A percentile compares a stretch with the other conserved stretches of the same genome.
phyloP scores from a whole-genome alignment of 2,888 invertebrate genomes.

The Hydropsyche betteni region DNA sequence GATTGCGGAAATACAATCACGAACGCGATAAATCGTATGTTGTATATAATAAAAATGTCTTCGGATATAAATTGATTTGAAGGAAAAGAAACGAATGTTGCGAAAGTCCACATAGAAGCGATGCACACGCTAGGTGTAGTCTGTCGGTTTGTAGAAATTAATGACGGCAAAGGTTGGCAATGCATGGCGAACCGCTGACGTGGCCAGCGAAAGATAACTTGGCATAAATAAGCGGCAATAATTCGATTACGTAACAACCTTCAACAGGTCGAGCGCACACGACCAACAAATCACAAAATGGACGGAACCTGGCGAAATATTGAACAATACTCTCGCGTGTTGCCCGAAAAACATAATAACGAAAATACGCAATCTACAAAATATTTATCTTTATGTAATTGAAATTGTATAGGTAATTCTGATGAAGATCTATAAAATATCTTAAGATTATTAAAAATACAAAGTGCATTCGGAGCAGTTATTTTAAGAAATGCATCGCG shows the following conservation, averaged over 20 bases:
- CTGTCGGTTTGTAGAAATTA: background rate
- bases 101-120: background rate
- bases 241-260: slow-evolving; percentile 35
- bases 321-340: too few species aligned
- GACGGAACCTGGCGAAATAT: background rate
- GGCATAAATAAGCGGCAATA: slow-evolving; percentile 24
- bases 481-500: too few species aligned
- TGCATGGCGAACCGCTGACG: background rate
- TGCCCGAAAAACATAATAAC: too few species aligned
- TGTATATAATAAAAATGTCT: too few species aligned
- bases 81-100: too few species aligned
- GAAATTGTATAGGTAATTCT: background rate
- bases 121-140: background rate
- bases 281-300: slow-evolving; percentile 1
- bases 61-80: too few species aligned
- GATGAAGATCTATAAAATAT: background rate
- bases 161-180: slow-evolving; percentile 13
- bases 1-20: too few species aligned
- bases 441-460: background rate
- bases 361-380: background rate
- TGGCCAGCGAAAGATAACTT: slow-evolving; percentile 4
- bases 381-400: background rate
- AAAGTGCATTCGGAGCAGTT: too few species aligned
- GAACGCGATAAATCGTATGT: too few species aligned
- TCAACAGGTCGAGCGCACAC: slow-evolving; percentile 29